Base-by-base conservation (phyloP, 2,888 invertebrate genomes). In the Periphyllus acericola region DNA sequence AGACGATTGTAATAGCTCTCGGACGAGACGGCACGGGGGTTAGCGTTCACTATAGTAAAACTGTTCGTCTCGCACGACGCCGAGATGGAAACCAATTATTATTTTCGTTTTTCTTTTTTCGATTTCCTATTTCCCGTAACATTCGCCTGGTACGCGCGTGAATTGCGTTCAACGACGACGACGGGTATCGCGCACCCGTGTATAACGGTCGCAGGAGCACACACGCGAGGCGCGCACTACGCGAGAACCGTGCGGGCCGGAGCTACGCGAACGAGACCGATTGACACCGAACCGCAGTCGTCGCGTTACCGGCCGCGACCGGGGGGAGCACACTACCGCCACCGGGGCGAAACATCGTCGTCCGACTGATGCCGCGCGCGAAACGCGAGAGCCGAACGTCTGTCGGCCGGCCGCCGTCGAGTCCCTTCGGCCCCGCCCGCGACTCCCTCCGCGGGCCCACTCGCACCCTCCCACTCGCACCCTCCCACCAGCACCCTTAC, bases 311-410 rank as follows among this genome's bases (percentile, higher is more conserved):
- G 36, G 0, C 19, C 52, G 66, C 55, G 32, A 17, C 25, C 75
- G 75, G 36, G 60, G 66, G 32, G 66, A 46, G 9, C 32, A 14
- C 84, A 66, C 40, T 21, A 76, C 76, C 76, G 84, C 60, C 60
- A 21, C 9, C 46, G 66, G 76, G 66, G 46, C 76, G 66, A 84
- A 66, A 76, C 84, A 76, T 84, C 74, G 66, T 84, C 84, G 76
- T 76, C 66, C 84, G 84, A 84, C 84, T 84, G 76, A 29, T n/a
- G 71, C n/a, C 40, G 84, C 76, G 75, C 66, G 76, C 84, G 17
- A 66, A 84, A 76, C 84, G 66, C 55, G 36, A 32, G n/a, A 46
- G 36, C 75, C 83, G 80, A 25, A 36, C 80, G 66, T 60, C 75
- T 25, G 75, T 75, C 55, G 25, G 83, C 60, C 60, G 83, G 55